phyloP scores from a whole-genome alignment of 2,797 vertebrate genomes.

The Acanthornis magna region DNA sequence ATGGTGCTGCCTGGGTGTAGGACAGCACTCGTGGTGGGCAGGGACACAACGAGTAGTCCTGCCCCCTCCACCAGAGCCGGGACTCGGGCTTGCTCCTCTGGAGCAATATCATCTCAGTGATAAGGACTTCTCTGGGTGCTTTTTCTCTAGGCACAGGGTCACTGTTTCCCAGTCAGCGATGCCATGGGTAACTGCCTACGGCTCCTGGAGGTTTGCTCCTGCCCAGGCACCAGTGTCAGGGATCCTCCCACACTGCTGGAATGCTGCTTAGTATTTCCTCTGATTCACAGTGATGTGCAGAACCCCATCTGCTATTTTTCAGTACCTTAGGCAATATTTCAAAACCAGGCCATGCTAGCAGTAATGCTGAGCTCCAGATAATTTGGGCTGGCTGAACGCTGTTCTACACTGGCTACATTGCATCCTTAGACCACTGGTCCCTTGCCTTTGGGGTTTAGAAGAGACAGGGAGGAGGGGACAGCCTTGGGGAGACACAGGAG shows the following conservation, averaged over 20 bases:
- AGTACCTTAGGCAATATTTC: not conserved
- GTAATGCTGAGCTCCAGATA: not conserved
- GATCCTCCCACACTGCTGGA: not conserved
- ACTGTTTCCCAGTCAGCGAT: accelerated
- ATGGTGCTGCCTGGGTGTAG: not conserved
- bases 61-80: not conserved
- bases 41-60: not conserved
- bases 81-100: accelerated
- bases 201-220: not conserved
- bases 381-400: not conserved
- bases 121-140: not conserved
- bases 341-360: not conserved
- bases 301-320: not conserved
- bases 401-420: not conserved
- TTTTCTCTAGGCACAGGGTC: not conserved
- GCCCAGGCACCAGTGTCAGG: not conserved
- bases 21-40: not conserved
- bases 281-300: not conserved
- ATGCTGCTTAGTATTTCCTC: not conserved
- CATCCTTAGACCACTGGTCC: not conserved
- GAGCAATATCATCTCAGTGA: not conserved
- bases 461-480: not conserved
- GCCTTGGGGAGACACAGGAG: not conserved
- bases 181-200: accelerated
- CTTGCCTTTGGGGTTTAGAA: not conserved